Percentiles rank a stretch among this genome's conserved stretches.
Evolutionary conservation across 2,797 vertebrate species (phyloP).

Genomic region (Rhodeus uyekii): DNA sequence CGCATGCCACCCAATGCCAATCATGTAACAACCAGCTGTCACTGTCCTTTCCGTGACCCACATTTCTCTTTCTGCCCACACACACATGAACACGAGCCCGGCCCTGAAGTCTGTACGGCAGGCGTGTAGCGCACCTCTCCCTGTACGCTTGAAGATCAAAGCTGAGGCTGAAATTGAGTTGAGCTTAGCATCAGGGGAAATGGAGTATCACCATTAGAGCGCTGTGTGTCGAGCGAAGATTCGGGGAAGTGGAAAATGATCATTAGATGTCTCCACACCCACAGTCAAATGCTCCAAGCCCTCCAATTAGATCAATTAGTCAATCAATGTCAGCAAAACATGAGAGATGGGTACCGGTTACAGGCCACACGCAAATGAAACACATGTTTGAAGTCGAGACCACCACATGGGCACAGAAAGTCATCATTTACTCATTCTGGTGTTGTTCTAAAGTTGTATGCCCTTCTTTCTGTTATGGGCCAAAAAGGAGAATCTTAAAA

Average conservation of each 20-base stretch:
- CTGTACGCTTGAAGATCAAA: constrained; percentile 54
- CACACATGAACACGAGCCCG: constrained; percentile 11
- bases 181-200: constrained; percentile 77
- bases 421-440: too few relatives aligned
- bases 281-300: constrained; percentile 77
- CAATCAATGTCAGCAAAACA: constrained; percentile 79
- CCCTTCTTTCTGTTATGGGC: too few relatives aligned
- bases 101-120: constrained; percentile 42
- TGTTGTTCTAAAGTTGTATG: too few relatives aligned
- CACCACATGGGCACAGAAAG: constrained; percentile 28
- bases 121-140: constrained; percentile 46
- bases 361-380: constrained; percentile 76
- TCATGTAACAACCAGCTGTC: constrained; percentile 79
- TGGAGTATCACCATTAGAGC: constrained; percentile 81
- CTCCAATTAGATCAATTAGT: constrained; percentile 84
- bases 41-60: constrained; percentile 77
- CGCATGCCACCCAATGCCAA: constrained; percentile 65
- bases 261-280: constrained; percentile 83
- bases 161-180: constrained; percentile 68
- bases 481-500: too few relatives aligned
- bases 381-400: constrained; percentile 59
- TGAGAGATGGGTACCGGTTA: constrained; percentile 78
- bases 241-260: constrained; percentile 82
- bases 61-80: constrained; percentile 69
- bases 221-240: constrained; percentile 72